Evolutionary conservation across 2,888 invertebrate genomes (phyloP).

Genomic region (Diarsia rubi): DNA sequence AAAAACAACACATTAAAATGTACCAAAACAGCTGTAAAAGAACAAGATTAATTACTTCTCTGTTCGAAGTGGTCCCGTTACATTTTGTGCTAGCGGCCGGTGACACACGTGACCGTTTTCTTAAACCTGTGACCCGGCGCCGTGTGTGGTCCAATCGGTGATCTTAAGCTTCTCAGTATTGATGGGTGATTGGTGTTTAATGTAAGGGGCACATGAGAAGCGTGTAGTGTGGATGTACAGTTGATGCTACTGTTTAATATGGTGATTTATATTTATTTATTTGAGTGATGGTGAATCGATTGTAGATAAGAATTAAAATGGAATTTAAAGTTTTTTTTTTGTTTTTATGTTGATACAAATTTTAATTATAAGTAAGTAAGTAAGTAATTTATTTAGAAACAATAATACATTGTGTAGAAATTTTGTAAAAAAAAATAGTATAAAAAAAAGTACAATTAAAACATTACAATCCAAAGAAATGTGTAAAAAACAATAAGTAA

Average conservation of each 20-base stretch:
- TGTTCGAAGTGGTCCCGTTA: conserved; percentile 54
- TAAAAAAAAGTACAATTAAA: no score
- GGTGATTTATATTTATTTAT: no score
- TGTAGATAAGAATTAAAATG: no score
- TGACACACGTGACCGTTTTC: conserved; percentile 68
- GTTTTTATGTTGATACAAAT: no score
- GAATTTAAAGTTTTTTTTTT: no score
- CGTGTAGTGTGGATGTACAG: conserved; percentile 19
- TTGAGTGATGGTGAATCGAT: no score
- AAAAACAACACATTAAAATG: conserved; percentile 36
- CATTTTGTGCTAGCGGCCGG: conserved; percentile 50
- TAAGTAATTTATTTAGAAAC: no score
- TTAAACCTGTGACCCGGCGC: conserved; percentile 64
- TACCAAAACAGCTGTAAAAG: conserved; percentile 63
- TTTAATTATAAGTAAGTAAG: no score
- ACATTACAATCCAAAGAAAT: no score
- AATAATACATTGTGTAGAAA: no score
- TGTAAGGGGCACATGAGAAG: conserved; percentile 26
- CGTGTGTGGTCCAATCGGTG: conserved; percentile 70
- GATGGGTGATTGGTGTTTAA: conserved; percentile 64
- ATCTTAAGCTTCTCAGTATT: conserved; percentile 64
- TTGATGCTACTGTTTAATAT: background rate
- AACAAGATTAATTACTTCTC: conserved; percentile 64
- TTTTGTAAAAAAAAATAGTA: no score
- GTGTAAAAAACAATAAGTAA: no score